A percentile compares a stretch with the other conserved stretches of the same genome.
Evolutionary conservation across 1,140 invertebrate genomes (phyloP).

Genomic region (Cyclargus thomasi): DNA sequence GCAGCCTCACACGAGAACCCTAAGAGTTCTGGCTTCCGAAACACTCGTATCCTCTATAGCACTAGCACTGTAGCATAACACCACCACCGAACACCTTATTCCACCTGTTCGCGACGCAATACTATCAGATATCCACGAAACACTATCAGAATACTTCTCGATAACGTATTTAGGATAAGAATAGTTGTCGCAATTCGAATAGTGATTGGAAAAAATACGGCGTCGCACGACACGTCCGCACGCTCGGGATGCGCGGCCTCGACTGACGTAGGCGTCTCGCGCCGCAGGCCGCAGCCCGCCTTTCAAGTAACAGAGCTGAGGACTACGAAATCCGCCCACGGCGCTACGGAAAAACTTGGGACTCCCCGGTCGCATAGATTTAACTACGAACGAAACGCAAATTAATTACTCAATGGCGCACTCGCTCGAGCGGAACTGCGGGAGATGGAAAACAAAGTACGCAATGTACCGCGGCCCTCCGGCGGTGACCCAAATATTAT

Average conservation of each 20-base stretch:
- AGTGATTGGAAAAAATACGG: slow-evolving; percentile 14
- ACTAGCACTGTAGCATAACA: slow-evolving; percentile 1
- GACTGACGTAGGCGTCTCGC: slow-evolving; percentile 54
- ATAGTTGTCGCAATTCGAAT: slow-evolving; percentile 33
- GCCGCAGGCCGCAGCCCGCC: slow-evolving; percentile 39
- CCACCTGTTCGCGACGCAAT: neutral
- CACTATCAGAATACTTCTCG: slow-evolving; percentile 31
- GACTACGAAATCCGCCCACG: slow-evolving; percentile 47
- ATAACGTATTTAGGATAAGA: slow-evolving; percentile 36
- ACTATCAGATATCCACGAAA: neutral
- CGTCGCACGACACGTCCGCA: slow-evolving; percentile 28
- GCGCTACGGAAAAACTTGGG: slow-evolving; percentile 46
- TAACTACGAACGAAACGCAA: slow-evolving; percentile 6
- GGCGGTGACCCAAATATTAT: slow-evolving; percentile 1
- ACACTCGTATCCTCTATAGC: neutral
- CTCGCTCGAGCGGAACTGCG: neutral
- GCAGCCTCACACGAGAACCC: neutral
- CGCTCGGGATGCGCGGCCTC: slow-evolving; percentile 37
- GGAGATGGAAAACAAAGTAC: no score
- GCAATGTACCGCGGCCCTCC: neutral
- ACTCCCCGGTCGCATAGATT: slow-evolving; percentile 4
- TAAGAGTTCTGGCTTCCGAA: slow-evolving; percentile 1
- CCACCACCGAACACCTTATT: slow-evolving; percentile 1
- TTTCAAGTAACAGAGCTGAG: slow-evolving; percentile 43
- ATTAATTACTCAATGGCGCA: slow-evolving; percentile 21